Base-by-base conservation (phyloP, 2,113 vertebrate species). In the Pelmatolapia mariae region DNA sequence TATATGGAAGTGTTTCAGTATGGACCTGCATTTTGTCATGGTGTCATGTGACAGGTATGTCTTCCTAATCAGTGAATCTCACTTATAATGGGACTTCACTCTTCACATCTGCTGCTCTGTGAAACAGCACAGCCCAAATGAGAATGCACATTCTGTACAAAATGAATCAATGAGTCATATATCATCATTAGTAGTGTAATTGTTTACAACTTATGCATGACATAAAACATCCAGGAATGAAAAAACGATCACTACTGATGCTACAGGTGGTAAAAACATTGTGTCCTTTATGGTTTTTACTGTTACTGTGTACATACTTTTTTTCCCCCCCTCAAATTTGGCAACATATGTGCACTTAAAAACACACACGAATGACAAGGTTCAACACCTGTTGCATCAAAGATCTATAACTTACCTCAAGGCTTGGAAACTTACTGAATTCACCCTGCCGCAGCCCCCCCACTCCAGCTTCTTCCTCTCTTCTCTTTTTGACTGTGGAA, bases 351-450 rank as follows among this genome's bases (percentile, higher is more conserved):
- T 89, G 81, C 47, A 19, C 10, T 22, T 56, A 33, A 57, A 87
- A 82, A 68, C 36, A 5, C 36, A 5, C 52, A 24, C 22, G 5
- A 89, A 85, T 53, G 68, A 85, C 85, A 76, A 83, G 50, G 10
- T 89, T 89, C 82, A 78, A 71, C 92, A 94, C 92, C 92, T 93
- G 95, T 59, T 68, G 52, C 53, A 81, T 89, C 89, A 89, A 83
- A 92, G 82, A 80, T 53, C 61, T 61, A 76, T 26, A 87, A 84
- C 54, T 81, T 76, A 56, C 73, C 85, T 91, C 89, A 71, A 89
- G 85, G 87, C 86, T 82, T 63, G 56, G 85, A 93, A 93, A 87
- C 43, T n/a, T 33, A 43, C 24, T 26, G 18, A 29, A 7, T 26
- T 15, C 10, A 10, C 24, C 50, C 50, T 10, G 54, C 24, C 5